Evolutionary conservation across 2,888 invertebrate genomes (phyloP).

Genomic region (Ophion costatus): DNA sequence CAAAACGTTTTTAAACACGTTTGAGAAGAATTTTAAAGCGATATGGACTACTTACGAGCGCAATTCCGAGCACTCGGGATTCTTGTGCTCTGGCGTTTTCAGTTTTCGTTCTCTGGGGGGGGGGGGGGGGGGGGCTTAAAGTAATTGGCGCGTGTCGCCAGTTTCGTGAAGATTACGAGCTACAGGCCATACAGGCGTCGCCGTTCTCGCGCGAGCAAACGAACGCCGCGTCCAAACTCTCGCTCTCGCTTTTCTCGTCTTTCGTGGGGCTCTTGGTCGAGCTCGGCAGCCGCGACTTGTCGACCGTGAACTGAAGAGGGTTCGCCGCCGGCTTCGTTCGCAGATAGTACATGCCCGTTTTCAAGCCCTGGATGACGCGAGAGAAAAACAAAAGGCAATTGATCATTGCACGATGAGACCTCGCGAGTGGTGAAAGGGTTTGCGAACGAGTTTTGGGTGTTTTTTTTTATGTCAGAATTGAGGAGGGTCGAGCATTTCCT

Average conservation of each 20-base stretch:
- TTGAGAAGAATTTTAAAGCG: neutral
- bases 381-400: conserved; percentile 9
- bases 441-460: neutral
- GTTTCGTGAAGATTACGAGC: conserved; percentile 81
- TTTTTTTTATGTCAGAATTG: no score
- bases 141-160: neutral
- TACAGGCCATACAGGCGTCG: conserved; percentile 94
- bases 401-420: neutral
- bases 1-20: neutral
- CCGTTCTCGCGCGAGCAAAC: conserved; percentile 94
- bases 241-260: conserved; percentile 58
- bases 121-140: no score
- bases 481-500: neutral
- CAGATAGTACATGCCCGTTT: conserved; percentile 99
- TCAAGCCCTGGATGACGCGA: conserved; percentile 88
- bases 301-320: conserved; percentile 99
- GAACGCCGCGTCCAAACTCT: conserved; percentile 86
- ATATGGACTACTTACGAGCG: conserved; percentile 4
- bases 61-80: no score
- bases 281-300: conserved; percentile 88
- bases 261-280: conserved; percentile 78
- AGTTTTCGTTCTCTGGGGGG: conserved; percentile 5
- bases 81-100: neutral
- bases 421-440: neutral
- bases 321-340: conserved; percentile 98